phyloP scores from a whole-genome alignment of 2,113 vertebrate genomes.

The Meles meles region DNA sequence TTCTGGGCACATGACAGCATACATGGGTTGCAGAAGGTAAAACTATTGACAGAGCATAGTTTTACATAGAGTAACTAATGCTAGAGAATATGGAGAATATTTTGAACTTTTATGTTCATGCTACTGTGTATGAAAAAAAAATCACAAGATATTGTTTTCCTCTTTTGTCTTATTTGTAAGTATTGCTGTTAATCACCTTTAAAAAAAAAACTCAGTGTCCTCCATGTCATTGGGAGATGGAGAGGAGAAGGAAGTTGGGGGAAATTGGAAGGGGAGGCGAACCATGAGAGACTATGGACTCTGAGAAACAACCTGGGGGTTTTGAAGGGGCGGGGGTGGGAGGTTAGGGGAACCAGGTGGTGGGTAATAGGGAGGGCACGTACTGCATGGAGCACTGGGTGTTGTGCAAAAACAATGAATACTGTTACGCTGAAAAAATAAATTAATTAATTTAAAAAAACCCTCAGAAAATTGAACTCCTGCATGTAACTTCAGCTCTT shows the following conservation, averaged over 20 bases:
- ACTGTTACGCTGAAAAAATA: too few relatives aligned
- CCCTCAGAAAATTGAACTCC: not conserved
- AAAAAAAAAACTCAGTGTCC: not conserved
- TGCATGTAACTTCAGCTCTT: not conserved
- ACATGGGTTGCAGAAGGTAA: not conserved
- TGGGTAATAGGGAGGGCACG: too few relatives aligned
- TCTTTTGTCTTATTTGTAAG: not conserved
- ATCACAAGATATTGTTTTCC: not conserved
- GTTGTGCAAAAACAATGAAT: too few relatives aligned
- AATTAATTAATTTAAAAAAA: too few relatives aligned
- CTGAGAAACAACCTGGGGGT: too few relatives aligned
- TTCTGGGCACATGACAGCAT: not conserved
- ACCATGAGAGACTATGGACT: too few relatives aligned
- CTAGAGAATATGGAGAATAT: not conserved
- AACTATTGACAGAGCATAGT: not conserved
- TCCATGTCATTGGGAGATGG: too few relatives aligned
- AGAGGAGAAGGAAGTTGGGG: too few relatives aligned
- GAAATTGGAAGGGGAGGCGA: too few relatives aligned
- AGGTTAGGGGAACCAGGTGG: too few relatives aligned
- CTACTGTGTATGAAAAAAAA: not conserved
- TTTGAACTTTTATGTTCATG: not conserved
- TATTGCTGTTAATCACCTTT: not conserved
- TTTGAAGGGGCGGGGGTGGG: too few relatives aligned
- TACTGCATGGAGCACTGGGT: too few relatives aligned
- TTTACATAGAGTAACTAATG: not conserved